Percentiles rank a stretch among this genome's conserved stretches.
Conservation (phyloP, 2,113 vertebrate genomes). For the Periophthalmodon schlosseri region DNA sequence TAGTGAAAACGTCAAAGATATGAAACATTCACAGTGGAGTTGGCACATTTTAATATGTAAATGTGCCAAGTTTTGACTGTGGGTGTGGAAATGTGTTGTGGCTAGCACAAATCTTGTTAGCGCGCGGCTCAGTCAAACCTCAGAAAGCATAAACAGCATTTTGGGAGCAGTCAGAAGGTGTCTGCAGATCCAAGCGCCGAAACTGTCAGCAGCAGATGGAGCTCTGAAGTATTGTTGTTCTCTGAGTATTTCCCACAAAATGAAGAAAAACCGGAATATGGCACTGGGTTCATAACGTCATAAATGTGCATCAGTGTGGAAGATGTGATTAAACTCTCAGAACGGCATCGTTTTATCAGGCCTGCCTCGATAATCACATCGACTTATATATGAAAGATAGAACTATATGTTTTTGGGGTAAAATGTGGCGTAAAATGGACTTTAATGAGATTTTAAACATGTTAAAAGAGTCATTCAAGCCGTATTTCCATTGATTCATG, state of each 20-base stretch:
- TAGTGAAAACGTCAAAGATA: background rate
- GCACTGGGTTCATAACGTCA: background rate
- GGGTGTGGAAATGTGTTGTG: slow-evolving; percentile 8
- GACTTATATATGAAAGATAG: no score
- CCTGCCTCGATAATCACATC: no score
- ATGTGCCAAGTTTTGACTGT: background rate
- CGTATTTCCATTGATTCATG: no score
- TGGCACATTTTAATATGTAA: slow-evolving; percentile 1
- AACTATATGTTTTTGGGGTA: no score
- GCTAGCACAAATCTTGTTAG: slow-evolving; percentile 11
- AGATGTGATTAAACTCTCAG: no score
- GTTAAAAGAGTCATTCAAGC: no score
- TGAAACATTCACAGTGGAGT: background rate
- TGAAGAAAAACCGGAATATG: background rate
- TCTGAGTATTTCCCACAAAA: background rate
- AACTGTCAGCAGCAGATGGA: slow-evolving; percentile 26
- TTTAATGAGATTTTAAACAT: no score
- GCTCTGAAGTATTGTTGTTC: slow-evolving; percentile 24
- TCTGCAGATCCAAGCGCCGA: slow-evolving; percentile 17
- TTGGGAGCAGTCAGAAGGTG: slow-evolving; percentile 16
- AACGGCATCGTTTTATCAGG: no score
- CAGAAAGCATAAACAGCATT: slow-evolving; percentile 17
- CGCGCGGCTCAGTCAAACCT: slow-evolving; percentile 5
- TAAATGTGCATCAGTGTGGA: no score
- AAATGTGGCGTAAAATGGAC: no score